phyloP scores from a whole-genome alignment of 2,797 vertebrate genomes.

The Falco novaeseelandiae region DNA sequence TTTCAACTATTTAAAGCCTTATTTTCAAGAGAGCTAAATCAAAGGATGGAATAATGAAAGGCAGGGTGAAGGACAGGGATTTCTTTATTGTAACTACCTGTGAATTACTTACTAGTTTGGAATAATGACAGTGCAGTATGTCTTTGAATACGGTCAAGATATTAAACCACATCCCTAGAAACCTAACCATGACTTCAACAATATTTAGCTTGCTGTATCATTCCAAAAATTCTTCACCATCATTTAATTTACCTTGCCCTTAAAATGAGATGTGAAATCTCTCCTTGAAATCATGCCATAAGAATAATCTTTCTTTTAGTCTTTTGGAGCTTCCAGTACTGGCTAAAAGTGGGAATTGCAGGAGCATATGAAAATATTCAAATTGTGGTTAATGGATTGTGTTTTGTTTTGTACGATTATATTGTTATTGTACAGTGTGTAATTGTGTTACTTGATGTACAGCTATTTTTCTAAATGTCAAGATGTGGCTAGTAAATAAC shows the following conservation, averaged over 20 bases:
- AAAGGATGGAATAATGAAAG: background rate
- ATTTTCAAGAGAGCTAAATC: background rate
- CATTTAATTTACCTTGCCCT: background rate
- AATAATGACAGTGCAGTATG: background rate
- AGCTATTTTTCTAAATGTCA: slow-evolving; percentile 53
- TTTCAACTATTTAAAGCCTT: background rate
- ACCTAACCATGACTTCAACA: background rate
- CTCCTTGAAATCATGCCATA: background rate
- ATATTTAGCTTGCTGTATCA: background rate
- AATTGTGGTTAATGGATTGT: slow-evolving; percentile 5
- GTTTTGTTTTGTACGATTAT: slow-evolving; percentile 25
- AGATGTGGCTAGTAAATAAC: slow-evolving; percentile 37
- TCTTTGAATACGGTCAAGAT: background rate
- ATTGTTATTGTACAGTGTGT: slow-evolving; percentile 5
- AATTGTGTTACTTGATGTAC: slow-evolving; percentile 42
- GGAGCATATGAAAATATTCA: slow-evolving; percentile 34
- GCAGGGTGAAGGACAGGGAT: background rate
- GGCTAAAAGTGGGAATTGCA: background rate
- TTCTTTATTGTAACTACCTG: background rate
- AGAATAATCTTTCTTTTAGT: background rate
- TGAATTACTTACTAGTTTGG: background rate
- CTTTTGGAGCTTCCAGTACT: background rate
- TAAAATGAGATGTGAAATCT: background rate
- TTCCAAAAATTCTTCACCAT: background rate
- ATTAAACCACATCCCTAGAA: background rate